These are phyloP conservation scores for Etia nguti DNA, from an alignment of 2,113 vertebrate species.

Conservation along the genomic window DNA sequence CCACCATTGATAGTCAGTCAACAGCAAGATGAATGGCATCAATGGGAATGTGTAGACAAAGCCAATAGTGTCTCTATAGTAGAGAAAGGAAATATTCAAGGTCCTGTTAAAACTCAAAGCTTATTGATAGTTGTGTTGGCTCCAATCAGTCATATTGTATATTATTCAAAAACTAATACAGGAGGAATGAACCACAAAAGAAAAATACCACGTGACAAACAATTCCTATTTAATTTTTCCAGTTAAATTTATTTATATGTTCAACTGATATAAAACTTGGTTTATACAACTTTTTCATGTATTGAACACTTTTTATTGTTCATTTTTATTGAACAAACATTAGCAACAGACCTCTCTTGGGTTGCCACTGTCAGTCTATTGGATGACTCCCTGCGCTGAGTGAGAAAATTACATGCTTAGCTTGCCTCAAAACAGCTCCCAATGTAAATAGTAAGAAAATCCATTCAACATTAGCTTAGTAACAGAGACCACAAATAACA, in stretches of 20 bases:
- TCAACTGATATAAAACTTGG: neutral
- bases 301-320: neutral
- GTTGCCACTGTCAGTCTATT: neutral
- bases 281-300: neutral
- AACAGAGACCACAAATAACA: neutral
- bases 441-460: neutral
- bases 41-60: neutral
- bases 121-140: neutral
- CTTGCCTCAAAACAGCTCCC: neutral
- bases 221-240: neutral
- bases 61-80: neutral
- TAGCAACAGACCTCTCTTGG: neutral
- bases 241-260: neutral
- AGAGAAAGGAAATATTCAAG: neutral
- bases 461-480: neutral
- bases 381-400: neutral
- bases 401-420: neutral
- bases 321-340: neutral
- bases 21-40: conserved; percentile 39
- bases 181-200: neutral
- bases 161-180: neutral
- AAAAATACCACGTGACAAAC: neutral
- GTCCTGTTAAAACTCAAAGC: neutral
- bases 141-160: neutral
- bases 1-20: conserved; percentile 49